Percentiles rank a stretch among this genome's conserved stretches.
Conservation (phyloP, 1,140 invertebrate genomes). For the Oryctes rhinoceros region DNA sequence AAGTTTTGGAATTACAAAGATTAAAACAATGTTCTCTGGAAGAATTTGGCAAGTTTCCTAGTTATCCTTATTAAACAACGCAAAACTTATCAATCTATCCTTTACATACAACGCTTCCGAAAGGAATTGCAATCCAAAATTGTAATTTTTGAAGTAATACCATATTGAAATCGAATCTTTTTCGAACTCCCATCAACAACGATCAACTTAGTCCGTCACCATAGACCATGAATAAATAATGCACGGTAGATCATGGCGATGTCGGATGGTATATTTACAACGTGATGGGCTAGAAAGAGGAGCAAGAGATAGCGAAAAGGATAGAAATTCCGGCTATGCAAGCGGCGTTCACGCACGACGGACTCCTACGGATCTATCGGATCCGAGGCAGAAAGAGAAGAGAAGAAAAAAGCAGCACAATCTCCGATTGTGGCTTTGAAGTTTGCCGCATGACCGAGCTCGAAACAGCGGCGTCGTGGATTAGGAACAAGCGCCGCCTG, state of each 20-base stretch:
- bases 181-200: background rate
- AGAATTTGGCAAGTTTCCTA: too few species aligned
- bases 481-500: background rate
- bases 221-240: constrained; percentile 26
- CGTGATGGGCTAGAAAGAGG: background rate
- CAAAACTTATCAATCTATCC: too few species aligned
- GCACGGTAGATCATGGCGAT: background rate
- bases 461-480: background rate
- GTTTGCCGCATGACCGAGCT: background rate
- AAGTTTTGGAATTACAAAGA: too few species aligned
- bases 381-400: constrained; percentile 17
- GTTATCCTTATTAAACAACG: too few species aligned
- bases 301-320: background rate
- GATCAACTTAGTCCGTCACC: background rate
- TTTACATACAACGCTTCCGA: too few species aligned
- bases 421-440: constrained; percentile 33
- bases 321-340: constrained; percentile 25
- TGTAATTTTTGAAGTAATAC: too few species aligned
- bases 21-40: too few species aligned
- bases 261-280: background rate
- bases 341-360: constrained; percentile 23
- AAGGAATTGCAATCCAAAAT: too few species aligned
- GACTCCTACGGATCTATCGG: background rate
- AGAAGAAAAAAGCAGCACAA: background rate
- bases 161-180: too few species aligned